A percentile compares a stretch with the other conserved stretches of the same genome.
These are phyloP conservation scores for Calidris pugnax DNA, from an alignment of 2,113 vertebrate genomes.

Conservation along the genomic window DNA sequence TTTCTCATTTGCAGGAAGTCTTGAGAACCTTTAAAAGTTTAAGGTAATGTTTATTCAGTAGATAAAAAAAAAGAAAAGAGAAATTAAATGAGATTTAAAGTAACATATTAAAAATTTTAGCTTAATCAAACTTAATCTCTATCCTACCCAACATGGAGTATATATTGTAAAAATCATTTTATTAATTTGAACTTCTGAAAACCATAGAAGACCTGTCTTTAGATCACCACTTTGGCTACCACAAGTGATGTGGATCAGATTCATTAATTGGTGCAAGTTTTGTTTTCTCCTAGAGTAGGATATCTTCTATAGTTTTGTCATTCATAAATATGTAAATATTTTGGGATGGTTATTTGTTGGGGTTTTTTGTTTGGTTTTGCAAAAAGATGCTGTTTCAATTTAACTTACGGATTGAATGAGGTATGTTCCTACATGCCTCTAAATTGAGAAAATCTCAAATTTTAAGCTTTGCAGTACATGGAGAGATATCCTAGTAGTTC, in stretches of 20 bases:
- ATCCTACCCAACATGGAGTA: background rate
- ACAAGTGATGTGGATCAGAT: background rate
- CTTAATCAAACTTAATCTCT: background rate
- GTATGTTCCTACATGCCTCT: background rate
- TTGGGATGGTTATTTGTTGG: accelerated
- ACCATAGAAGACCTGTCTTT: background rate
- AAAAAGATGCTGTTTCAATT: background rate
- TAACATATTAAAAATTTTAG: background rate
- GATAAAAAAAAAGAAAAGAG: background rate
- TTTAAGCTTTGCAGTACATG: background rate
- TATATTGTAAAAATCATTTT: background rate
- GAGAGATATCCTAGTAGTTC: background rate
- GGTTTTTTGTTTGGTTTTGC: background rate
- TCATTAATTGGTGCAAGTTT: background rate
- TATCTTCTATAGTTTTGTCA: background rate
- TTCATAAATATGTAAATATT: background rate
- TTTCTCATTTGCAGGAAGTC: background rate
- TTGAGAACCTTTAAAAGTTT: background rate
- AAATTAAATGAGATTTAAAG: background rate
- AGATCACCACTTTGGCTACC: background rate
- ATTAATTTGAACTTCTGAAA: background rate
- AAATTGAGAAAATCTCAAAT: background rate
- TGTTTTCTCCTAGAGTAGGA: background rate
- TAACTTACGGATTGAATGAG: background rate
- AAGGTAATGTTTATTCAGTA: background rate